These are phyloP conservation scores for Myotis daubentonii DNA, from an alignment of 2,797 vertebrate genomes.

Conservation along the genomic window DNA sequence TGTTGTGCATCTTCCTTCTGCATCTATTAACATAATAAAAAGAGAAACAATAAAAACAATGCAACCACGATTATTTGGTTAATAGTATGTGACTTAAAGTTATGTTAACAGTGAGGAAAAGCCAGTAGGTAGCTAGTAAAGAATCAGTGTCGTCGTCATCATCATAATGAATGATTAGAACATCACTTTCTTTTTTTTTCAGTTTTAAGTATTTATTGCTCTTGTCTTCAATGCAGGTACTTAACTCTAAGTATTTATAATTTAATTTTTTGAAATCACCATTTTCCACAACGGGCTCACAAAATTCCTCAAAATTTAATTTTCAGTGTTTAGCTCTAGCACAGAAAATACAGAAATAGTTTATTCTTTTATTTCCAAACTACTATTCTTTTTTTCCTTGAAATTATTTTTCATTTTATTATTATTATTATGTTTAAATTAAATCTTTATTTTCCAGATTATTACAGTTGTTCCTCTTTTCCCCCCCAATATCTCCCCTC, in stretches of 20 bases:
- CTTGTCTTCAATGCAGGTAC: not conserved
- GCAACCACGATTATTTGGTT: not conserved
- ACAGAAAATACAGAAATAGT: slow-evolving; percentile 26
- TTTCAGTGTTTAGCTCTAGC: not conserved
- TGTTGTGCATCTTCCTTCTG: not conserved
- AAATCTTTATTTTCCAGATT: no score
- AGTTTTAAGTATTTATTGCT: not conserved
- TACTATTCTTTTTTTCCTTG: not conserved
- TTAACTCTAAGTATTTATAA: not conserved
- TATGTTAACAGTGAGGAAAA: not conserved
- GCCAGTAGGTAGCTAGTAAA: not conserved
- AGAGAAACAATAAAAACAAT: not conserved
- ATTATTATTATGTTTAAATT: no score
- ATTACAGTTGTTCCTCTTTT: no score
- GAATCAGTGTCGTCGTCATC: not conserved
- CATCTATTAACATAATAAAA: not conserved
- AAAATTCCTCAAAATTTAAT: not conserved
- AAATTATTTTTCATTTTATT: no score
- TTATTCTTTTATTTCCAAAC: not conserved
- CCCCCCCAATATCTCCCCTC: no score
- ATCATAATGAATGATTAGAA: not conserved
- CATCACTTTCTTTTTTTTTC: not conserved
- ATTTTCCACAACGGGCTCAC: not conserved
- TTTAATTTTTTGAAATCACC: not conserved
- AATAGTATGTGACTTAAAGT: not conserved